phyloP scores from a whole-genome alignment of 2,888 invertebrate genomes.

The Caprella mutica region DNA sequence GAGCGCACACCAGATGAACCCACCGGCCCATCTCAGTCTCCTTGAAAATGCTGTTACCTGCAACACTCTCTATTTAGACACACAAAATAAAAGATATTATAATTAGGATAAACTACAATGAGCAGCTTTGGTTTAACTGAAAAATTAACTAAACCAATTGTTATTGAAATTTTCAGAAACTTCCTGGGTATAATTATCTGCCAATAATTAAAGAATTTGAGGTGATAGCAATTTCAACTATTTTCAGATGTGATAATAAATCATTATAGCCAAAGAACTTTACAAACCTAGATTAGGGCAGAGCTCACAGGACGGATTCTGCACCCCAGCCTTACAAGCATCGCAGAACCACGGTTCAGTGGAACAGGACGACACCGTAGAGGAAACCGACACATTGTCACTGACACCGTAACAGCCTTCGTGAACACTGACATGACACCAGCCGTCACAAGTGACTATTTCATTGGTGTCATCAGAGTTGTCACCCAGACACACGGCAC shows the following conservation, averaged over 20 bases:
- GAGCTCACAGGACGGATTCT: slow-evolving; percentile 61
- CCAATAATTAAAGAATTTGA: too few relatives aligned
- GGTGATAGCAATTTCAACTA: too few relatives aligned
- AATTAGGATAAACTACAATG: too few relatives aligned
- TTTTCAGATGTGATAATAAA: too few relatives aligned
- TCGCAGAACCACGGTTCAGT: slow-evolving; percentile 99
- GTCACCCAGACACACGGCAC: slow-evolving; percentile 74
- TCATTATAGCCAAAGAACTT: not conserved
- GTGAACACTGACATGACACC: slow-evolving; percentile 86
- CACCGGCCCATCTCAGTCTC: slow-evolving; percentile 95
- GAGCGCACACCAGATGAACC: slow-evolving; percentile 95
- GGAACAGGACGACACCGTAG: slow-evolving; percentile 84
- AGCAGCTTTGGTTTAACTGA: too few relatives aligned
- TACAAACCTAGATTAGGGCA: slow-evolving; percentile 34
- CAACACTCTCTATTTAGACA: too few relatives aligned
- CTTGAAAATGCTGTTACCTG: slow-evolving; percentile 49
- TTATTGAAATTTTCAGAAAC: too few relatives aligned
- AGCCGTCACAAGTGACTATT: slow-evolving; percentile 88
- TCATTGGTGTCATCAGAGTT: slow-evolving; percentile 87
- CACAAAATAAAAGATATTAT: too few relatives aligned
- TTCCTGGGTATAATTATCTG: too few relatives aligned
- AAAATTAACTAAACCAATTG: too few relatives aligned
- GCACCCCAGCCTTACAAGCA: slow-evolving; percentile 83
- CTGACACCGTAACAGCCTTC: slow-evolving; percentile 59
- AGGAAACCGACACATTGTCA: slow-evolving; percentile 78